phyloP scores from a whole-genome alignment of 1,140 invertebrate species.

The Leptoteleia sp. region DNA sequence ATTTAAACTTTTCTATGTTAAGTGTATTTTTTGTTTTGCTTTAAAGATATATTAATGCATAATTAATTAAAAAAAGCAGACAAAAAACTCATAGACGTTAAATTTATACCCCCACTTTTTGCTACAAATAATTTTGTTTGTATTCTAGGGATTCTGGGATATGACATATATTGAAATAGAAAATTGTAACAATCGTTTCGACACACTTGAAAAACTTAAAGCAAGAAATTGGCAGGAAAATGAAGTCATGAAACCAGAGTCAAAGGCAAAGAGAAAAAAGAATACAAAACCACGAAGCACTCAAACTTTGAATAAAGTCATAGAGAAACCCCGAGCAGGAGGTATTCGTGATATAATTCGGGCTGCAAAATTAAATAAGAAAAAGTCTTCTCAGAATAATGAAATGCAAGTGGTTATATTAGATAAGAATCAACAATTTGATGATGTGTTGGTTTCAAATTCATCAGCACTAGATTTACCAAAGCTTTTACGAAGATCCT shows the following conservation, averaged over 20 bases:
- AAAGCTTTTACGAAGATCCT: conserved; percentile 5
- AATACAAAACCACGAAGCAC: conserved; percentile 37
- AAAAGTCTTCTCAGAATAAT: not conserved
- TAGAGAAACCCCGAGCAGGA: conserved; percentile 27
- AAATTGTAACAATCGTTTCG: conserved; percentile 82
- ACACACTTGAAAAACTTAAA: no score
- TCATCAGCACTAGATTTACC: not conserved
- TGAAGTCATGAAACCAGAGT: no score
- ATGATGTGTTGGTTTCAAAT: no score
- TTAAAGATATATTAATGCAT: no score
- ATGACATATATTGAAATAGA: conserved; percentile 86
- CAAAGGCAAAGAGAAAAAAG: no score
- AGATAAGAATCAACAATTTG: conserved; percentile 15
- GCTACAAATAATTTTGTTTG: no score
- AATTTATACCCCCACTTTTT: no score
- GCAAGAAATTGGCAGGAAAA: no score
- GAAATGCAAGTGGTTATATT: conserved; percentile 31
- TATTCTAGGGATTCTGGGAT: conserved; percentile 89
- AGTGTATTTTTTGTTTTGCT: no score
- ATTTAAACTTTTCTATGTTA: no score
- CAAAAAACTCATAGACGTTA: no score
- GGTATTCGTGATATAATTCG: conserved; percentile 71
- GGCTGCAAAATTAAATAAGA: conserved; percentile 70
- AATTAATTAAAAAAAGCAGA: no score
- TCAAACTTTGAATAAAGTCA: conserved; percentile 38